phyloP scores from a whole-genome alignment of 1,140 invertebrate species.

The Conus ventricosus region DNA sequence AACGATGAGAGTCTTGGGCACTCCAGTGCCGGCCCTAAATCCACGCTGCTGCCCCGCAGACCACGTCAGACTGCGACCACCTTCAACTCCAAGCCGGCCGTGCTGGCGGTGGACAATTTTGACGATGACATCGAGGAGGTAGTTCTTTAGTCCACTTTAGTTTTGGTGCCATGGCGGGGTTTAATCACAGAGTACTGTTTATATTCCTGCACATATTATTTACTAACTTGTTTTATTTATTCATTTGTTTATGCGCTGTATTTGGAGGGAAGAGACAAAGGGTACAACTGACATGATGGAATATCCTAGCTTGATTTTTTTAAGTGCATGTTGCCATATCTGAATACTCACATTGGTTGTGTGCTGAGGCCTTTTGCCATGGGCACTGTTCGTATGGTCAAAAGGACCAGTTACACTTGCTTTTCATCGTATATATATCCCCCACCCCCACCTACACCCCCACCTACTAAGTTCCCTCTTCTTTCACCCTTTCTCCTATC shows the following conservation, averaged over 20 bases:
- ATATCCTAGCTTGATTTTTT: background rate
- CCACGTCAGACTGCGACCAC: slow-evolving; percentile 47
- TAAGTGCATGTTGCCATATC: background rate
- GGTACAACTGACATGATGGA: too few relatives aligned
- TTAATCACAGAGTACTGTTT: background rate
- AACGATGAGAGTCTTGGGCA: background rate
- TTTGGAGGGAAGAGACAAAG: too few relatives aligned
- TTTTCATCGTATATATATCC: too few relatives aligned
- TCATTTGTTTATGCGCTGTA: too few relatives aligned
- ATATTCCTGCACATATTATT: too few relatives aligned
- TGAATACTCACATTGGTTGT: background rate
- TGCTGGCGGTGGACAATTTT: slow-evolving; percentile 56
- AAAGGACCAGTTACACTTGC: too few relatives aligned
- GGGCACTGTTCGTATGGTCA: too few relatives aligned
- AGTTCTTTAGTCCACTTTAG: slow-evolving; percentile 44
- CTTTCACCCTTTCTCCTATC: too few relatives aligned
- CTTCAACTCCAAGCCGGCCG: slow-evolving; percentile 54
- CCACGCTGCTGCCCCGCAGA: slow-evolving; percentile 36
- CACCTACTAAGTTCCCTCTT: too few relatives aligned
- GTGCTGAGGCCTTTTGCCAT: background rate
- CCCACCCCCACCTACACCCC: too few relatives aligned
- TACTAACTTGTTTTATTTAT: too few relatives aligned
- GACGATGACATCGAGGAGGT: slow-evolving; percentile 67
- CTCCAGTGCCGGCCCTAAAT: slow-evolving; percentile 31
- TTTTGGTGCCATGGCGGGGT: background rate